Evolutionary conservation across 2,888 invertebrate species (phyloP).

Genomic region (Drosophila tanythrix): DNA sequence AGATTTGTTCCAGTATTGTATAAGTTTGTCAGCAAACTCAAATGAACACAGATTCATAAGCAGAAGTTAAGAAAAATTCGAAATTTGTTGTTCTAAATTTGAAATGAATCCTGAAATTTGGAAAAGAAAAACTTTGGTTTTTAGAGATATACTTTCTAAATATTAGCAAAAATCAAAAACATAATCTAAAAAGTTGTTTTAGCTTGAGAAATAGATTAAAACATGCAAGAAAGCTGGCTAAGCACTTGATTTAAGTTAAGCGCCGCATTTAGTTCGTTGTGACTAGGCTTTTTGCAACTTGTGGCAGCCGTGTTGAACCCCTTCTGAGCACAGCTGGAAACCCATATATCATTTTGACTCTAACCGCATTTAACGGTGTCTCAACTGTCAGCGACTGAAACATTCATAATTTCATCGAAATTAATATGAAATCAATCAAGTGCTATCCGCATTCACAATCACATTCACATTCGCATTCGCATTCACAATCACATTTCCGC

Average conservation of each 20-base stretch:
- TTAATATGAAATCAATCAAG: constrained; percentile 78
- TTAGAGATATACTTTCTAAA: background rate
- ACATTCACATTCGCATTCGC: background rate
- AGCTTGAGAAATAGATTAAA: background rate
- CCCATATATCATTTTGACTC: constrained; percentile 46
- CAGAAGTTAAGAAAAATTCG: too few relatives aligned
- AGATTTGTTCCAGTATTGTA: background rate
- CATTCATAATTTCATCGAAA: constrained; percentile 68
- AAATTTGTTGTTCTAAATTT: too few relatives aligned
- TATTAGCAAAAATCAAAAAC: background rate
- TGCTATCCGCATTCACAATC: constrained; percentile 47
- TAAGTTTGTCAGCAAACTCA: background rate
- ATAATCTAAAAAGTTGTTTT: background rate
- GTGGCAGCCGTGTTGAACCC: constrained; percentile 3
- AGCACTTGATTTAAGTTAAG: background rate
- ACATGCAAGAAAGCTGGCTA: background rate
- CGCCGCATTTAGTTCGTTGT: background rate
- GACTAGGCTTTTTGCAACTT: background rate
- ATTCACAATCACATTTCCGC: constrained; percentile 31
- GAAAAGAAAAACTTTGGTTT: too few relatives aligned
- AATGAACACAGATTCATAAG: background rate
- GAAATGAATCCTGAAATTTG: too few relatives aligned
- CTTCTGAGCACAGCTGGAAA: background rate
- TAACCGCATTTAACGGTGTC: constrained; percentile 17
- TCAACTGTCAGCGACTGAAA: constrained; percentile 43